Percentiles rank a stretch among this genome's conserved stretches.
These are phyloP conservation scores for Pemphigus obesinymphae DNA, from an alignment of 1,140 invertebrate genomes.

Conservation along the genomic window DNA sequence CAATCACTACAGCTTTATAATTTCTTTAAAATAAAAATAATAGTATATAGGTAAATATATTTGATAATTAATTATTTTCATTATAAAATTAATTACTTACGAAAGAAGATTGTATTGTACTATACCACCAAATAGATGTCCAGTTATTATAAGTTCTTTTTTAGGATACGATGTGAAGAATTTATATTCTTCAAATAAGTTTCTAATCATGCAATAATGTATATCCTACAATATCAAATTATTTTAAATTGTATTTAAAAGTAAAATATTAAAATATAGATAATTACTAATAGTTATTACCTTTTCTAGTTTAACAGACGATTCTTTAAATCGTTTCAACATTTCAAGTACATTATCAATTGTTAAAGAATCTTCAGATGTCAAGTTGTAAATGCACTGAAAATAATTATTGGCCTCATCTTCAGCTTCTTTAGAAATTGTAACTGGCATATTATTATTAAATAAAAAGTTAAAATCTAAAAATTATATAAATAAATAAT, in stretches of 20 bases:
- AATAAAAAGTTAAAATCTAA: slow-evolving; percentile 3
- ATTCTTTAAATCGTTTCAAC: slow-evolving; percentile 93
- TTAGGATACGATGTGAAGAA: slow-evolving; percentile 99
- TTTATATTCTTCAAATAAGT: slow-evolving; percentile 96
- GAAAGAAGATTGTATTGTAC: slow-evolving; percentile 94
- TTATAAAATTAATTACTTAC: slow-evolving; percentile 50
- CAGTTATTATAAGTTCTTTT: slow-evolving; percentile 93
- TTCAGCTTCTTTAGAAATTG: slow-evolving; percentile 89
- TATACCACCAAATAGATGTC: slow-evolving; percentile 97
- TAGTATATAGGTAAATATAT: not conserved
- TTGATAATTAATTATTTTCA: not conserved
- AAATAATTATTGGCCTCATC: slow-evolving; percentile 98
- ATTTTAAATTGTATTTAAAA: no score
- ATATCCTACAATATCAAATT: slow-evolving; percentile 66
- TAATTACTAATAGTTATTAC: no score
- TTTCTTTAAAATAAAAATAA: slow-evolving; percentile 50
- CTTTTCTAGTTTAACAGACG: slow-evolving; percentile 76
- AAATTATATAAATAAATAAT: no score
- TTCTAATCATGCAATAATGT: slow-evolving; percentile 95
- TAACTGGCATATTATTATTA: slow-evolving; percentile 14
- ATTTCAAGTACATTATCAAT: slow-evolving; percentile 91
- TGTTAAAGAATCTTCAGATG: slow-evolving; percentile 83
- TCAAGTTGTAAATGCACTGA: slow-evolving; percentile 95
- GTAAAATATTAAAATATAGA: no score
- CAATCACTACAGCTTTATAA: slow-evolving; percentile 82